Evolutionary conservation across 2,113 vertebrate genomes (phyloP).

Genomic region (Aspidoscelis tigris): DNA sequence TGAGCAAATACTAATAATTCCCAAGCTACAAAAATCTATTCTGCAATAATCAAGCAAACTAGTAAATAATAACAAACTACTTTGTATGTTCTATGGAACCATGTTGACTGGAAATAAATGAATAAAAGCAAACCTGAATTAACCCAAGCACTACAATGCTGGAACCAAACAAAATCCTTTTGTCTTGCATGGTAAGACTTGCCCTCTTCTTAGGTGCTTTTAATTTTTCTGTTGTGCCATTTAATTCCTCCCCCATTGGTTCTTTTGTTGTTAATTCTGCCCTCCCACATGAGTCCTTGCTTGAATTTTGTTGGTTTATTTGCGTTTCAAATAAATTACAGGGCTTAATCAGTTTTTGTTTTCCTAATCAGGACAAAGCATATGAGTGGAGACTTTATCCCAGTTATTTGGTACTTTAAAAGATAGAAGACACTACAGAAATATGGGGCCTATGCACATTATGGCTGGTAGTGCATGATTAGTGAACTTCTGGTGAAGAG

Average conservation of each 20-base stretch:
- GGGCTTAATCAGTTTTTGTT: constrained; percentile 46
- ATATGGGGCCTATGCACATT: not conserved
- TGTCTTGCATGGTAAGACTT: not conserved
- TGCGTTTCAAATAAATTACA: constrained; percentile 53
- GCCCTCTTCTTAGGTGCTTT: not conserved
- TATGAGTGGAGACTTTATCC: constrained; percentile 55
- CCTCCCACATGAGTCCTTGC: constrained; percentile 44
- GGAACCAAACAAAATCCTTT: not conserved
- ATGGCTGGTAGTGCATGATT: too few relatives aligned
- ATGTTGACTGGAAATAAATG: too few relatives aligned
- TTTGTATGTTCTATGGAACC: too few relatives aligned
- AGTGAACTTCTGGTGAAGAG: too few relatives aligned
- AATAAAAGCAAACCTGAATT: too few relatives aligned
- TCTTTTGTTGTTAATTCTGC: not conserved
- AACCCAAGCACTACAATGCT: not conserved
- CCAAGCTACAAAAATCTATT: too few relatives aligned
- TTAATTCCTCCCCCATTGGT: constrained; percentile 21
- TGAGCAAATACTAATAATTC: not conserved
- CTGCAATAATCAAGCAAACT: too few relatives aligned
- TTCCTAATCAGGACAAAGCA: constrained; percentile 45
- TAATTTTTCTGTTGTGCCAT: not conserved
- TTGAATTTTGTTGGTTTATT: constrained; percentile 39
- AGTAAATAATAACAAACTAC: too few relatives aligned
- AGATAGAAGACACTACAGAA: constrained; percentile 47
- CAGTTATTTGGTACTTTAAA: constrained; percentile 56